Base-by-base conservation (phyloP, 2,113 vertebrate genomes). In the Periophthalmus modestus region DNA sequence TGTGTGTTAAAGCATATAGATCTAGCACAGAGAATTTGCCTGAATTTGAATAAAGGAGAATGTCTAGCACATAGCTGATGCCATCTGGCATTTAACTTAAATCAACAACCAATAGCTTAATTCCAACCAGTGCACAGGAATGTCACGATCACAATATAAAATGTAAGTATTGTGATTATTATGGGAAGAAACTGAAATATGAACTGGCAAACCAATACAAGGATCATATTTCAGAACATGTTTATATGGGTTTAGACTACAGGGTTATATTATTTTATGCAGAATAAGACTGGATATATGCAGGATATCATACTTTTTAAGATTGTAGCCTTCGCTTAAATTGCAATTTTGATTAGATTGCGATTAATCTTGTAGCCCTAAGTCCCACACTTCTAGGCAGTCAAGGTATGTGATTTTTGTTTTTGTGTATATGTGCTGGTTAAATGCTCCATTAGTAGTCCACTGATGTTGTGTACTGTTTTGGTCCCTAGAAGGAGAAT, bases 391-490 rank as follows among this genome's bases (percentile, higher is more conserved):
- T 19, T 52, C 16, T 16, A 52, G 21, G 24, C 13, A 59, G 16
- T 33, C 5, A 43, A 43, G 28, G 14, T 18, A 10, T 63, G 15
- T 65, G 18, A 21, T 7, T 21, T 12, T n/a, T 33, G 4, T 36
- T 23, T 65, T 39, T 19, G 34, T 39, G 61, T 36, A n/a, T 34
- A 65, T 4, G 33, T n/a, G 33, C 6, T 19, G 7, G 16, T 13
- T 39, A 43, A 65, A 65, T 5, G 33, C 61, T 34, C 28, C 59
- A 34, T 34, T 59, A 46, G 33, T 61, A 34, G 43, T 19, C 66
- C 4, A 43, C 18, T 24, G 69, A 74, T 16, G 59, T 36, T 66
- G 66, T 39, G 33, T 59, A 48, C n/a, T 52, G n/a, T 75, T 78
- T 72, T 9, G 47, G 13, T 21, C 2, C 66, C 62, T 9, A 3